Evolutionary conservation across 1,140 invertebrate species (phyloP).

Genomic region (Tetranychus cinnabarinus): DNA sequence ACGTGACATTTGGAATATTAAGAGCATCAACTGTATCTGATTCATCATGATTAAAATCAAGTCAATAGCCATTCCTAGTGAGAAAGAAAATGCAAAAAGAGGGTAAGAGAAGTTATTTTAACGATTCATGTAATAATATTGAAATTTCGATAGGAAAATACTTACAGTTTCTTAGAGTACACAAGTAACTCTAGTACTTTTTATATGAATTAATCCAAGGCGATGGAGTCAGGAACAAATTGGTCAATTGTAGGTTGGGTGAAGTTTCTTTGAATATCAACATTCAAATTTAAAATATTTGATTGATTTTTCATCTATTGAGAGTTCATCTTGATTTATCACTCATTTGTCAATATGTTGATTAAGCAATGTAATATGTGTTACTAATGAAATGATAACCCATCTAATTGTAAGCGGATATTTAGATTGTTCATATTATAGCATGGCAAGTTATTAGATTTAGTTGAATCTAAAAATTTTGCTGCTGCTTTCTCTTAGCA

Average conservation of each 20-base stretch:
- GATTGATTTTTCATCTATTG: background rate
- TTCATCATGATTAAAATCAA: slow-evolving; percentile 72
- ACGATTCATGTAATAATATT: background rate
- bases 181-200: slow-evolving; percentile 61
- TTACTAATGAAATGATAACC: too few species aligned
- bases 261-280: background rate
- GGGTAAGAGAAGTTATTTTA: background rate
- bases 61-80: slow-evolving; percentile 74
- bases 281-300: background rate
- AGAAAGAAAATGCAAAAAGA: background rate
- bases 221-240: slow-evolving; percentile 40
- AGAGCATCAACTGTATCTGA: background rate
- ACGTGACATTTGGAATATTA: background rate
- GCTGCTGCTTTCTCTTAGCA: slow-evolving; percentile 80
- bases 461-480: slow-evolving; percentile 44
- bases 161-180: slow-evolving; percentile 53
- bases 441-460: too few species aligned
- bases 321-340: too few species aligned
- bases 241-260: background rate
- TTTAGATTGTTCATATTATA: too few species aligned
- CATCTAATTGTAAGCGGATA: too few species aligned
- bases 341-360: too few species aligned
- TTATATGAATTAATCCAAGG: slow-evolving; percentile 55
- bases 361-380: too few species aligned
- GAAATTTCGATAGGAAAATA: background rate